Evolutionary conservation across 2,797 vertebrate genomes (phyloP).

Genomic region (Masticophis lateralis): DNA sequence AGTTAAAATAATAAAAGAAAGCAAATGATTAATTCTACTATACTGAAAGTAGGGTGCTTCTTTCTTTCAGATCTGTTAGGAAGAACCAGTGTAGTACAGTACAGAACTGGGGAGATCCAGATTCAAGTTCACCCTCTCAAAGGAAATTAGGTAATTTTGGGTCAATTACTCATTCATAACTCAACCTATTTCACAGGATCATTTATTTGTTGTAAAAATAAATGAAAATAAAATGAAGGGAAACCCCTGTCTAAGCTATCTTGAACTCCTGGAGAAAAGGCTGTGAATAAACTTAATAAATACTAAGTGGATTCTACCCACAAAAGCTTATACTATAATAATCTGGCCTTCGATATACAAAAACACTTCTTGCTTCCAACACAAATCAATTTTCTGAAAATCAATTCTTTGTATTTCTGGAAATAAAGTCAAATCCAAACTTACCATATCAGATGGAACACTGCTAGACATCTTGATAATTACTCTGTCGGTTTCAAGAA

Average conservation of each 20-base stretch:
- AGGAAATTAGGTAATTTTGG: not conserved
- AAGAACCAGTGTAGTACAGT: not conserved
- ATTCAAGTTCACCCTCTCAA: not conserved
- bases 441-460: constrained; percentile 78
- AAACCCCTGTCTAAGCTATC: not conserved
- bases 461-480: constrained; percentile 75
- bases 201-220: not conserved
- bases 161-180: not conserved
- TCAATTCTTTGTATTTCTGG: constrained; percentile 20
- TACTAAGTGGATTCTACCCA: not conserved
- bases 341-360: not conserved
- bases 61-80: not conserved
- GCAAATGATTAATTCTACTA: not conserved
- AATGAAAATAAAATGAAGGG: not conserved
- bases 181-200: not conserved
- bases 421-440: constrained; percentile 42
- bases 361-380: not conserved
- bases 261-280: not conserved
- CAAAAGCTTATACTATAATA: not conserved
- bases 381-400: not conserved
- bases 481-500: constrained; percentile 46
- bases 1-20: not conserved
- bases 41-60: not conserved
- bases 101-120: not conserved
- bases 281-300: not conserved